phyloP scores from a whole-genome alignment of 1,140 invertebrate genomes.

The Octopus bimaculoides region DNA sequence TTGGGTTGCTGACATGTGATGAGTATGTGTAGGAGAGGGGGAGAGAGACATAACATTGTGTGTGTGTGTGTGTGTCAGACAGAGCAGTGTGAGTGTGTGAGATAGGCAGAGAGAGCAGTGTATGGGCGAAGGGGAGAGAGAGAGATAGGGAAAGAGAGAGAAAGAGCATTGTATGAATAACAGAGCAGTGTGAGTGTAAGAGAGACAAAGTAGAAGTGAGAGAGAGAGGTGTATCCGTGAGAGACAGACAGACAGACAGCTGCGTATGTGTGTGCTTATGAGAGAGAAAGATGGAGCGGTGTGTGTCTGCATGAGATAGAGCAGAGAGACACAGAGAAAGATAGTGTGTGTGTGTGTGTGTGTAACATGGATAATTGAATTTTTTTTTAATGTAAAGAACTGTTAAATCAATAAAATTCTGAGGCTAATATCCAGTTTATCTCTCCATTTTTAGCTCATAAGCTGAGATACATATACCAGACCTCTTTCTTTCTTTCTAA shows the following conservation, averaged over 20 bases:
- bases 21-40: background rate
- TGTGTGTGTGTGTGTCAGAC: background rate
- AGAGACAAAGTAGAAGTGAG: background rate
- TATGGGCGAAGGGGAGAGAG: background rate
- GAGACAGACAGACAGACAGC: background rate
- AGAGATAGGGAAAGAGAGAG: background rate
- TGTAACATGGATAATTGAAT: no score
- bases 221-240: no score
- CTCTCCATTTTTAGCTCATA: no score
- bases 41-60: background rate
- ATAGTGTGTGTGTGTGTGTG: background rate
- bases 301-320: background rate
- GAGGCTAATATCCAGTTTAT: no score
- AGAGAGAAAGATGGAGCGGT: background rate
- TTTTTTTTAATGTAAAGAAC: no score
- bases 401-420: no score
- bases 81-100: slow-evolving; percentile 14
- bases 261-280: background rate
- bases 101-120: background rate
- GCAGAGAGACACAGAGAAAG: background rate
- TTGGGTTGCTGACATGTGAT: no score
- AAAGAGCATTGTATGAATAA: background rate
- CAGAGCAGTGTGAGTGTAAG: background rate
- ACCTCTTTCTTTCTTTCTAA: no score
- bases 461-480: no score